Evolutionary conservation across 1,140 invertebrate genomes (phyloP), one percentile per base, ranked within the genome.

Genomic region (Zaprionus tsacasi): DNA sequence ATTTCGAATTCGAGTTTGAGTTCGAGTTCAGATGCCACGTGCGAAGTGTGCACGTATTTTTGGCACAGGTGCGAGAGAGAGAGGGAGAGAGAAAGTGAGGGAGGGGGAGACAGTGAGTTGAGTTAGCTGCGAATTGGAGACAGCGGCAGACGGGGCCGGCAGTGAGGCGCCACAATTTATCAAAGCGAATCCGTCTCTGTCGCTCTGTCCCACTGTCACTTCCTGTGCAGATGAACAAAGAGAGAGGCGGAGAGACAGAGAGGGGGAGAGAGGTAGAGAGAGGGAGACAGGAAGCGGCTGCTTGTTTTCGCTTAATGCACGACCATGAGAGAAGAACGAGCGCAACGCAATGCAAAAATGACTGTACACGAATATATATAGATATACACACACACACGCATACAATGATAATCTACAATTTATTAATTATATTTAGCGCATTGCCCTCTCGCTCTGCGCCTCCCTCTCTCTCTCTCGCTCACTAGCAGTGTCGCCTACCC

Each of bases 221-320:
- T 79, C 78, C 78, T 79, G 76, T 75, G 76, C 52, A 52, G 65
- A 79, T 79, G 78, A 78, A 78, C 65, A 78, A 79, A 78, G 70
- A 45, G 2, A 15, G n/a, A 45, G 25, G 36, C 11, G 60, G 56
- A 54, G 70, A 75, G 78, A 66, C 75, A 80, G 52, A 63, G 6
- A 45, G 45, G 3, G 15, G 36, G 45, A 35, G 40, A 45, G 40
- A 45, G n/a, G 65, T 2, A 21, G 17, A 10, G 8, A 50, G 52
- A 48, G 25, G 43, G n/a, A 66, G 57, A 54, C 78, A 81, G 78
- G 77, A 81, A 81, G 57, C 63, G 61, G 27, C 13, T 55, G 25
- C 43, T 21, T 61, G 67, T 78, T 64, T 56, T 67, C 25, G 27
- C 55, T 55, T 43, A 17, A 61, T 40, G 15, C n/a, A 52, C 56